A percentile compares a stretch with the other conserved stretches of the same genome.
Conservation (phyloP, 2,888 invertebrate genomes). For the Catocala sponsa region DNA sequence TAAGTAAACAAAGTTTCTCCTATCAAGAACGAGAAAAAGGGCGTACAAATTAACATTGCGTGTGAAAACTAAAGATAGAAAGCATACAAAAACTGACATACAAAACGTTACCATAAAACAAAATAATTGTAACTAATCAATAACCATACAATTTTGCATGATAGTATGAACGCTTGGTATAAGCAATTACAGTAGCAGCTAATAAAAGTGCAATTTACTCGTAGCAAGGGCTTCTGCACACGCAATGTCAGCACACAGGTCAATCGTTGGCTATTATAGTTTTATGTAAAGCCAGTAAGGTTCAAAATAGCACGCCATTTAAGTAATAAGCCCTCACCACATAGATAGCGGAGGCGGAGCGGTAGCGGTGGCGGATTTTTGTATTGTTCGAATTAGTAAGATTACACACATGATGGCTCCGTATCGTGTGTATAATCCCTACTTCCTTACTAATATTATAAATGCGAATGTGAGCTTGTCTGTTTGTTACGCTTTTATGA, state of each 20-base stretch:
- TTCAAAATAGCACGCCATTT: constrained; percentile 3
- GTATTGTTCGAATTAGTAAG: too few species aligned
- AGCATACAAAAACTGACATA: background rate
- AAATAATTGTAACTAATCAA: constrained; percentile 8
- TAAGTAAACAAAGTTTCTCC: too few species aligned
- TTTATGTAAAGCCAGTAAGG: constrained; percentile 1
- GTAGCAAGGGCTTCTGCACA: constrained; percentile 27
- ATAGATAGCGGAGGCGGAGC: too few species aligned
- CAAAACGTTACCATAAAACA: constrained; percentile 11
- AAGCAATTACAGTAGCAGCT: constrained; percentile 24
- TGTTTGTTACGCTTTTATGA: too few species aligned
- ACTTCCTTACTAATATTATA: too few species aligned
- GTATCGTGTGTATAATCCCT: too few species aligned
- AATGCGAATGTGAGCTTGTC: too few species aligned
- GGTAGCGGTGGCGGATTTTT: too few species aligned
- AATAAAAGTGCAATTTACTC: constrained; percentile 17
- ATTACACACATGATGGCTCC: too few species aligned
- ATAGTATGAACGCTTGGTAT: constrained; percentile 13
- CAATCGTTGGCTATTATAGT: background rate
- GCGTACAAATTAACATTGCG: background rate
- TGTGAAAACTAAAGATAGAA: background rate
- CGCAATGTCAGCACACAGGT: constrained; percentile 18
- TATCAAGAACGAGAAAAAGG: background rate
- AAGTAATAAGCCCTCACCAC: too few species aligned
- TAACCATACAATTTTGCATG: background rate